A percentile compares a stretch with the other conserved stretches of the same genome.
These are phyloP conservation scores for Alcis repandata DNA, from an alignment of 2,888 invertebrate species.

Conservation along the genomic window DNA sequence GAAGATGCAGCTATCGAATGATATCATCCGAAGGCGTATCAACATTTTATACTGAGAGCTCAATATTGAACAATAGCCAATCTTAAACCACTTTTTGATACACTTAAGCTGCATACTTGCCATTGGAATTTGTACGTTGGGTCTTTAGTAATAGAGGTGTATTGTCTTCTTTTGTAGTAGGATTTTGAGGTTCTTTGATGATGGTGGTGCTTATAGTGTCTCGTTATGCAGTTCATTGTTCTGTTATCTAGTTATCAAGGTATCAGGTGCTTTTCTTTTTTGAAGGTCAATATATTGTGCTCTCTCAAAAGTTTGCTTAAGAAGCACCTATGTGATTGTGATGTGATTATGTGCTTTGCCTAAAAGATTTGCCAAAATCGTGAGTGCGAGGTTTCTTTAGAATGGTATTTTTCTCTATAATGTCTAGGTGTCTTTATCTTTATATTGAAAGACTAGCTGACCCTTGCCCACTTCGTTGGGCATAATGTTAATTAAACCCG, in stretches of 20 bases:
- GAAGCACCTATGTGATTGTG: too few species aligned
- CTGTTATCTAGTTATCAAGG: slow-evolving; percentile 19
- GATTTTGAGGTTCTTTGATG: slow-evolving; percentile 9
- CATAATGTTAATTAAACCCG: too few species aligned
- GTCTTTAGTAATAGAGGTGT: not conserved
- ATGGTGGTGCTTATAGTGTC: slow-evolving; percentile 3
- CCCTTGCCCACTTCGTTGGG: too few species aligned
- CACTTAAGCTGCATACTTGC: not conserved
- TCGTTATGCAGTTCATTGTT: slow-evolving; percentile 17
- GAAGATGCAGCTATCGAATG: slow-evolving; percentile 10
- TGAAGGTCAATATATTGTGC: slow-evolving; percentile 12
- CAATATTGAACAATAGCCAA: slow-evolving; percentile 4
- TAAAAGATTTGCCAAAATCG: too few species aligned
- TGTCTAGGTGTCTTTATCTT: too few species aligned
- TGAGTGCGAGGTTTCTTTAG: too few species aligned
- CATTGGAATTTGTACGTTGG: not conserved
- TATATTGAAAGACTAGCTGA: too few species aligned
- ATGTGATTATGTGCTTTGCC: too few species aligned
- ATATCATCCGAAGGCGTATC: slow-evolving; percentile 1
- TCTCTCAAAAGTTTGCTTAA: slow-evolving; percentile 1
- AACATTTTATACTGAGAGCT: slow-evolving; percentile 4
- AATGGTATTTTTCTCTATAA: too few species aligned
- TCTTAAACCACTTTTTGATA: not conserved
- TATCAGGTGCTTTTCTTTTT: slow-evolving; percentile 18
- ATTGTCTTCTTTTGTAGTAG: not conserved